Base-by-base conservation (phyloP, 2,888 invertebrate species). In the Xestobium rufovillosum region DNA sequence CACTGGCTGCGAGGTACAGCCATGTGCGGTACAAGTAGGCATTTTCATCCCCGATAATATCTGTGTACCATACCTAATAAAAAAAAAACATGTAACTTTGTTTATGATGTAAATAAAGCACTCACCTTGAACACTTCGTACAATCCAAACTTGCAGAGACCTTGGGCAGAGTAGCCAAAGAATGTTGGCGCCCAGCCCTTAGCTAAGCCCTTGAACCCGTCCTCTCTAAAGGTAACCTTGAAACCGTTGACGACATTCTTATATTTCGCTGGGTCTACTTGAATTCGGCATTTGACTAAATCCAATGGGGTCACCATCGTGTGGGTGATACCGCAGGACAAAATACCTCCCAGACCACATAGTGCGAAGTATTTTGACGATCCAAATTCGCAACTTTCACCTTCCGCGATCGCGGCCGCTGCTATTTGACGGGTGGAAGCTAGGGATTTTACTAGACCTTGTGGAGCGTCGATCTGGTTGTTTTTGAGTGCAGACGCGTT, bases 171-270 rank as follows among this genome's bases (percentile, higher is more conserved):
- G 69, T 97, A 98, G 26, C 97, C 97, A 55, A 96, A 81, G 68
- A 90, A 84, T 26, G 97, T 97, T 38, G 97, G 97, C 2, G 96
- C 95, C 97, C 97, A 97, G 40, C 97, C 97, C 66, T 83, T 89
- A 32, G 77, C 91, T 43, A 98, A 73, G 8, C 92, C 91, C 28
- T 79, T 73, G 34, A 78, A 59, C 48, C 94, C 94, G 63, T 90
- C 94, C 68, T 97, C 97, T 27, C 73, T 73, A 10, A 95, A 59
- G 2, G 95, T 87, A 13, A 88, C 76, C 65, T 69, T 78, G 71
- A 95, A 94, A 14, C 94, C 94, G 59, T 75, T 76, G 48, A 87
- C 66, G 28, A 94, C 83, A 49, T 80, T 81, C 71, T 89, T 92
- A 73, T 97, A 97, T 69, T 98, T 98, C 34, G 71, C 89, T 2